These are phyloP conservation scores for Scatophagus argus DNA, from an alignment of 2,113 vertebrate genomes.

Conservation along the genomic window DNA sequence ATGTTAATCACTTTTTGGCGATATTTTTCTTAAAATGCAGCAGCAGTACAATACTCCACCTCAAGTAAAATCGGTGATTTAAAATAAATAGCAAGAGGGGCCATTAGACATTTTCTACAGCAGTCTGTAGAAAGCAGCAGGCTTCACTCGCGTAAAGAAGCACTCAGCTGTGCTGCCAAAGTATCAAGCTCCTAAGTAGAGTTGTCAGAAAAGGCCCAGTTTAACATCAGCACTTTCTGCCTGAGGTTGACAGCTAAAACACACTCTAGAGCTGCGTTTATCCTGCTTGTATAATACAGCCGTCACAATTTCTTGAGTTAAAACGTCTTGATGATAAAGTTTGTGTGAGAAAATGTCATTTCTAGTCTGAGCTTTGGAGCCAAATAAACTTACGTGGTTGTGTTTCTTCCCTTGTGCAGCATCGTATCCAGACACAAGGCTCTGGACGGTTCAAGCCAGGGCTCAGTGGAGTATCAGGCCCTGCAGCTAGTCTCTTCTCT, in stretches of 20 bases:
- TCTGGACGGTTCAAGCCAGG: conserved; percentile 89
- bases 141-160: not conserved
- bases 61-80: not conserved
- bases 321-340: not conserved
- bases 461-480: conserved; percentile 93
- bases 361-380: not conserved
- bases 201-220: conserved; percentile 3
- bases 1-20: not conserved
- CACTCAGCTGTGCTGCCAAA: not conserved
- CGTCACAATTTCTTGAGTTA: not conserved
- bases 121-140: not conserved
- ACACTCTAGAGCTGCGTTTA: not conserved
- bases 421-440: conserved; percentile 92
- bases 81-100: not conserved
- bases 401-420: conserved; percentile 73
- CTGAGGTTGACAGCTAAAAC: not conserved
- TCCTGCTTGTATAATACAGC: not conserved
- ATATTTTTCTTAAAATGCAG: not conserved
- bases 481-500: conserved; percentile 92
- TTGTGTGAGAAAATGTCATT: not conserved
- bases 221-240: conserved; percentile 2
- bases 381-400: not conserved
- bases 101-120: not conserved
- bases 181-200: conserved; percentile 12
- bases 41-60: not conserved